Percentiles rank a stretch among this genome's conserved stretches.
These are phyloP conservation scores for Xiphophorus couchianus DNA, from an alignment of 2,113 vertebrate species.

Conservation along the genomic window DNA sequence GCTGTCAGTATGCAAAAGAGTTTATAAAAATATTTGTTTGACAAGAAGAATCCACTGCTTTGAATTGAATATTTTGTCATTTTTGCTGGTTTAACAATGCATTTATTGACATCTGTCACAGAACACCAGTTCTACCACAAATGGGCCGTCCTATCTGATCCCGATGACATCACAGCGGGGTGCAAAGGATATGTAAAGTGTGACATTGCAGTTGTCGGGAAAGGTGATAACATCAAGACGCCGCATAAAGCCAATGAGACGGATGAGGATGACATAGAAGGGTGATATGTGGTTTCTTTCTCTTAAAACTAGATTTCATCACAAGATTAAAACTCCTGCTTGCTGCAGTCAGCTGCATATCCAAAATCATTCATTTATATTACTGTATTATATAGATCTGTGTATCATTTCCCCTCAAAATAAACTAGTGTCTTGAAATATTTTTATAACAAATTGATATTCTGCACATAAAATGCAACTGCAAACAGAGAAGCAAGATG, in stretches of 20 bases:
- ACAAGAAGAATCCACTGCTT: neutral
- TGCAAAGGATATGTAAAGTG: slow-evolving; percentile 97
- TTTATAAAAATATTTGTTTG: neutral
- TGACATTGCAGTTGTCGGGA: slow-evolving; percentile 92
- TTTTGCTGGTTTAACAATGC: neutral
- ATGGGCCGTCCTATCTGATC: slow-evolving; percentile 93
- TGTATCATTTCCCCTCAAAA: neutral
- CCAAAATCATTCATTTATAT: neutral
- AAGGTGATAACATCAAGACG: slow-evolving; percentile 97
- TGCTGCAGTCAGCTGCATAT: neutral
- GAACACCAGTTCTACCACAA: slow-evolving; percentile 98
- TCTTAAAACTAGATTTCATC: neutral
- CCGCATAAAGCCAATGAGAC: slow-evolving; percentile 95
- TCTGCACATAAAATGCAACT: neutral
- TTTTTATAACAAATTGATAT: neutral
- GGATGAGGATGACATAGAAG: slow-evolving; percentile 94
- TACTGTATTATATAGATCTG: neutral
- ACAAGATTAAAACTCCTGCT: neutral
- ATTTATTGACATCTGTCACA: slow-evolving; percentile 54
- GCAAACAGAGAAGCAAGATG: neutral
- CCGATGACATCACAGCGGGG: slow-evolving; percentile 91
- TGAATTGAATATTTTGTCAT: neutral
- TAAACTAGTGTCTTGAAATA: neutral
- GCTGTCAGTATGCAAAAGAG: too few relatives aligned
- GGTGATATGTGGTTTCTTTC: slow-evolving; percentile 75